A percentile compares a stretch with the other conserved stretches of the same genome.
Evolutionary conservation across 2,113 vertebrate species (phyloP).

Genomic region (Xiphophorus couchianus): DNA sequence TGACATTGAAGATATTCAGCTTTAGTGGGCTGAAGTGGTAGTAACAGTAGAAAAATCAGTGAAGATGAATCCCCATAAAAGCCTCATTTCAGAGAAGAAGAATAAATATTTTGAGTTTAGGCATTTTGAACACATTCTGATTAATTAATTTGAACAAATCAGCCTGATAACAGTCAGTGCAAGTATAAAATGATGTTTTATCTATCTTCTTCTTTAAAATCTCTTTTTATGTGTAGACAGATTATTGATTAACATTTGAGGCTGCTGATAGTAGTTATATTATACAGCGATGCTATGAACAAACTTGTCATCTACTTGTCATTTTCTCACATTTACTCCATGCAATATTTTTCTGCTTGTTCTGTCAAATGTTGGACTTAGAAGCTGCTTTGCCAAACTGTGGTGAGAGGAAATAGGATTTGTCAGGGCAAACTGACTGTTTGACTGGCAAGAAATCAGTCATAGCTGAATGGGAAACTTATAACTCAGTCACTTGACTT

Average conservation of each 20-base stretch:
- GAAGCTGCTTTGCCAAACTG: not conserved
- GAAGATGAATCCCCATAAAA: slow-evolving; percentile 15
- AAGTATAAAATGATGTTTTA: not conserved
- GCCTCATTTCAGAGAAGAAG: slow-evolving; percentile 17
- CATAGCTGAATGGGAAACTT: not conserved
- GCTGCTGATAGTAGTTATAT: slow-evolving; percentile 18
- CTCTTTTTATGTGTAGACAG: not conserved
- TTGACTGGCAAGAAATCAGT: not conserved
- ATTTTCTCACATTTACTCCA: not conserved
- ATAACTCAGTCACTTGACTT: not conserved
- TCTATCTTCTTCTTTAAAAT: not conserved
- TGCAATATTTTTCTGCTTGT: not conserved
- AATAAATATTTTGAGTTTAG: slow-evolving; percentile 25
- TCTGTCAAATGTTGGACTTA: not conserved
- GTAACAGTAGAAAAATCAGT: not conserved
- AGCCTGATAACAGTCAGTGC: not conserved
- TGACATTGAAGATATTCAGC: slow-evolving; percentile 40
- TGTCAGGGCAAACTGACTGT: not conserved
- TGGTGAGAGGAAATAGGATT: not conserved
- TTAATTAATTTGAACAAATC: slow-evolving; percentile 30
- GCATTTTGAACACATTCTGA: not conserved
- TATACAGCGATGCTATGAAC: not conserved
- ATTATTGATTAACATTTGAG: slow-evolving; percentile 14
- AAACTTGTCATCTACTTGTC: slow-evolving; percentile 2
- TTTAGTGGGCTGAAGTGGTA: slow-evolving; percentile 17